Evolutionary conservation across 2,797 vertebrate genomes (phyloP).

Genomic region (Sebastes jordani): DNA sequence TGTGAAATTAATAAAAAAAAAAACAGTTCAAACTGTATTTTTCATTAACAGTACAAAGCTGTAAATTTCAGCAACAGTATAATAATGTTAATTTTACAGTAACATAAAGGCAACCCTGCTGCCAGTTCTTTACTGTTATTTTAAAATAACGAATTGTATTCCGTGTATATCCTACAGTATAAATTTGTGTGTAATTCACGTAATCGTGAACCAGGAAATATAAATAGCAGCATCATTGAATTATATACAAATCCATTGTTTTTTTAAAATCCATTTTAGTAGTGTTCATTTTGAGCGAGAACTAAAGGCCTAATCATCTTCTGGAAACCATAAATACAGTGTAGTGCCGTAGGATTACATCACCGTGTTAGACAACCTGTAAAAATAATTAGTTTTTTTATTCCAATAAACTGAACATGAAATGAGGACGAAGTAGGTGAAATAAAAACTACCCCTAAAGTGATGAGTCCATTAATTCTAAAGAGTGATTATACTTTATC

Average conservation of each 20-base stretch:
- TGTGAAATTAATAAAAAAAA: too few relatives aligned
- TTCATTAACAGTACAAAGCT: fast-evolving
- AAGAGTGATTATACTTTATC: background rate
- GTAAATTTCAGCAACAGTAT: too few relatives aligned
- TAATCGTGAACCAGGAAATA: background rate
- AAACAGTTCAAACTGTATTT: too few relatives aligned
- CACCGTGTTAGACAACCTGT: background rate
- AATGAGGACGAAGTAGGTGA: background rate
- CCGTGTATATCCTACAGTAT: too few relatives aligned
- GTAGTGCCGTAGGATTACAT: background rate
- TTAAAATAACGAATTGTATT: too few relatives aligned
- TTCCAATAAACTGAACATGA: background rate
- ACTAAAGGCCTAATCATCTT: background rate
- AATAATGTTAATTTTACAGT: too few relatives aligned
- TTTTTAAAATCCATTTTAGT: background rate
- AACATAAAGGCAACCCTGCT: too few relatives aligned
- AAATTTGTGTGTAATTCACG: too few relatives aligned
- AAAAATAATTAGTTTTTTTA: background rate
- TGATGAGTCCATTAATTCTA: background rate
- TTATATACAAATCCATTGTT: background rate
- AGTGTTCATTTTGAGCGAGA: background rate
- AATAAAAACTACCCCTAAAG: background rate
- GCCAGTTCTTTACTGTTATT: too few relatives aligned
- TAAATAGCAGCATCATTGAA: background rate
- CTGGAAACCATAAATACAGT: background rate